A percentile compares a stretch with the other conserved stretches of the same genome.
phyloP scores from a whole-genome alignment of 2,113 vertebrate species.

The Calypte anna region DNA sequence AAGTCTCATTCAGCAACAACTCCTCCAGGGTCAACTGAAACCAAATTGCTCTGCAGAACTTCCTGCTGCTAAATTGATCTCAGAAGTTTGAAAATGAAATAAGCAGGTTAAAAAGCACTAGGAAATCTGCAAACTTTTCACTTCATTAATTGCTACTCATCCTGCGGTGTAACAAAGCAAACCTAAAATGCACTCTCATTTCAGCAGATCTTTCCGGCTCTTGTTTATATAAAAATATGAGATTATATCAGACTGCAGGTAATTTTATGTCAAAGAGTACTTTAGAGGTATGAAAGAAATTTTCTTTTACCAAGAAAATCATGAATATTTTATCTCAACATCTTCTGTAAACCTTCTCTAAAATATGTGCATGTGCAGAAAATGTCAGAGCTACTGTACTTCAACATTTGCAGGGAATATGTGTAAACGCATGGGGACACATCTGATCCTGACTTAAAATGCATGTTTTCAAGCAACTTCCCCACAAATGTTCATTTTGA shows the following conservation, averaged over 20 bases:
- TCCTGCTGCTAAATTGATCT: slow-evolving; percentile 75
- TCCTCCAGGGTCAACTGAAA: slow-evolving; percentile 44
- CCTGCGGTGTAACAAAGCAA: slow-evolving; percentile 36
- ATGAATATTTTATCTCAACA: slow-evolving; percentile 77
- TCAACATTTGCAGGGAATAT: not conserved
- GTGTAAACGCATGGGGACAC: not conserved
- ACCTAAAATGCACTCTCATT: slow-evolving; percentile 61
- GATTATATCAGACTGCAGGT: slow-evolving; percentile 48
- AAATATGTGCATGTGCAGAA: slow-evolving; percentile 58
- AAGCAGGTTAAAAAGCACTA: slow-evolving; percentile 49
- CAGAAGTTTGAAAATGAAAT: slow-evolving; percentile 60
- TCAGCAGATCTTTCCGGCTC: slow-evolving; percentile 42
- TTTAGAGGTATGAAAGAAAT: slow-evolving; percentile 12
- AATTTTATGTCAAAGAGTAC: slow-evolving; percentile 57
- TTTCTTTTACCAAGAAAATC: slow-evolving; percentile 51
- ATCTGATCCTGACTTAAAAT: slow-evolving; percentile 13
- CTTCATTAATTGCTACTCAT: slow-evolving; percentile 70
- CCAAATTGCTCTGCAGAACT: slow-evolving; percentile 68
- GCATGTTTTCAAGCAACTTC: not conserved
- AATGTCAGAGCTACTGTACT: no score
- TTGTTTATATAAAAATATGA: slow-evolving; percentile 54
- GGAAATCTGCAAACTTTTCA: slow-evolving; percentile 57
- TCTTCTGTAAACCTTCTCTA: slow-evolving; percentile 57
- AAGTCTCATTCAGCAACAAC: slow-evolving; percentile 37
- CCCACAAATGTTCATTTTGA: not conserved